Evolutionary conservation across 2,113 vertebrate species (phyloP), one percentile per base, ranked within the genome.

Genomic region (Paradoxurus hermaphroditus): DNA sequence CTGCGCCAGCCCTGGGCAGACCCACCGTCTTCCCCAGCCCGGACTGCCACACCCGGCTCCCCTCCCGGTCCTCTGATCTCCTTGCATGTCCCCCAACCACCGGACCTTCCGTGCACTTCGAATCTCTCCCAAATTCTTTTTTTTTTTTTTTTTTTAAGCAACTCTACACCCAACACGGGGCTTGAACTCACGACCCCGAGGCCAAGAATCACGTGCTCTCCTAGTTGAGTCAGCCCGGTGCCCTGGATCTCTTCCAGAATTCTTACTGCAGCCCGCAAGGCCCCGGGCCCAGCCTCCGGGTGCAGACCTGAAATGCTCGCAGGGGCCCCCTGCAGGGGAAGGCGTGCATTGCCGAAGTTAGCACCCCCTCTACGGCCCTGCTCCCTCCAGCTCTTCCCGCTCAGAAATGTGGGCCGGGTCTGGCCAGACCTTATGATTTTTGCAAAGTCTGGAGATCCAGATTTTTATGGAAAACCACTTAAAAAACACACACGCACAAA

Each of bases 11-110:
- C 34, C 92, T 46, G 84, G 72, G 81, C 36, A 36, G 36, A 44
- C 21, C 41, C 82, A 25, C 36, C 44, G 27, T 46, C 92, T 36
- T 68, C 75, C 41, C 31, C 5, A 4, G 13, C 59, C 9, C 4
- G 21, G 46, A 15, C 18, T 31, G 41, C 59, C 19, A 16, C 0
- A 0, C 13, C 1, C 0, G 7, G 25, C 3, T 68, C 21, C 46
- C 46, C 49, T 41, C 59, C 62, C 11, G 1, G 11, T 12, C 18
- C 56, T 14, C 41, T 53, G 77, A n/a, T 27, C 4, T 23, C 15
- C 19, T 41, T 29, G 13, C 13, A 1, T 14, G 21, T 15, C 8
- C 7, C 27, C n/a, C 34, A 7, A 3, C 5, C 29, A n/a, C 23
- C 15, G 21, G 36, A 9, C 62, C 77, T 81, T 91, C 46, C 25